phyloP scores from a whole-genome alignment of 2,888 invertebrate genomes.

The Antheraea assamensis region DNA sequence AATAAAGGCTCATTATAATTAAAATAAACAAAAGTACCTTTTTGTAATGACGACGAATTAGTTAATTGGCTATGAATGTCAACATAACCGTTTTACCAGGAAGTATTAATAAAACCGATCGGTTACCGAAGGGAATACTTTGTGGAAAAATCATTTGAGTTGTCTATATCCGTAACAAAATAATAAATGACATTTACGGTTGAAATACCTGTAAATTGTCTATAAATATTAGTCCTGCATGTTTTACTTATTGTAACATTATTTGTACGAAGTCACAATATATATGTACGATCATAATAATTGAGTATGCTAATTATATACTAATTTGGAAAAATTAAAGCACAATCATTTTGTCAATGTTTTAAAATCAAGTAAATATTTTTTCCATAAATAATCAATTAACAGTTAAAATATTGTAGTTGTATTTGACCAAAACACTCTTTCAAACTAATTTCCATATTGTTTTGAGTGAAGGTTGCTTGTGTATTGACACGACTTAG shows the following conservation, averaged over 20 bases:
- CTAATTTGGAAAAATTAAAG: no score
- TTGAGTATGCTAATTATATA: neutral
- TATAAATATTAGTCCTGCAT: neutral
- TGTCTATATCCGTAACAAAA: neutral
- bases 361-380: no score
- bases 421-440: neutral
- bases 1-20: slow-evolving; percentile 9
- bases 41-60: slow-evolving; percentile 3
- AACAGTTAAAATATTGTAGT: neutral
- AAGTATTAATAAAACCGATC: neutral
- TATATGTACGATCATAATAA: neutral
- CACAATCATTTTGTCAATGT: no score
- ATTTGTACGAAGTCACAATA: neutral
- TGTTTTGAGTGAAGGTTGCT: neutral
- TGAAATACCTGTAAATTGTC: neutral
- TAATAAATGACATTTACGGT: neutral
- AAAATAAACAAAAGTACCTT: neutral
- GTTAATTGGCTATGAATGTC: neutral
- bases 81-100: neutral
- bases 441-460: neutral
- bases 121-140: neutral
- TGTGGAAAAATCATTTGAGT: neutral
- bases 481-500: slow-evolving; percentile 6
- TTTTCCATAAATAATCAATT: no score
- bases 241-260: neutral